Evolutionary conservation across 2,113 vertebrate genomes (phyloP).

Genomic region (Columbina picui): DNA sequence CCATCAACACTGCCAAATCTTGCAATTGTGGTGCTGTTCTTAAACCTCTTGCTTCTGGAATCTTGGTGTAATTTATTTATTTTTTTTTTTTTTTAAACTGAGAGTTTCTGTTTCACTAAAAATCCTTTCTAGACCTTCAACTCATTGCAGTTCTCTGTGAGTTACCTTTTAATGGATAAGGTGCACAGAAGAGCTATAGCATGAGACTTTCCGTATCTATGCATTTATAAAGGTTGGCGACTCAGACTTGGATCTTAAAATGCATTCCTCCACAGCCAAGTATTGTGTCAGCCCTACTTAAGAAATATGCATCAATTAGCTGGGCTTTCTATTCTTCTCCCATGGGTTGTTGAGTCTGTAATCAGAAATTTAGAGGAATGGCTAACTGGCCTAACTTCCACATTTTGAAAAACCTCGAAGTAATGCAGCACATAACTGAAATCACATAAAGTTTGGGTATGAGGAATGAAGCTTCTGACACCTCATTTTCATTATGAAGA

Average conservation of each 20-base stretch:
- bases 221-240: background rate
- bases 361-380: slow-evolving; percentile 22
- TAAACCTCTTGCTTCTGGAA: background rate
- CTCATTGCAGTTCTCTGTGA: background rate
- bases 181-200: background rate
- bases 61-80: background rate
- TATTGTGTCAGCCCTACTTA: background rate
- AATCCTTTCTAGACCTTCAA: background rate
- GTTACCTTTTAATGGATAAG: background rate
- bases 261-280: background rate
- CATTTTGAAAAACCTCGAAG: background rate
- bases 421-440: background rate
- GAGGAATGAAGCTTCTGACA: slow-evolving; percentile 14
- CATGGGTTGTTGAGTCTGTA: background rate
- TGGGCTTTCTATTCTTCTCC: background rate
- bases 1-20: background rate
- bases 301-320: background rate
- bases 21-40: background rate
- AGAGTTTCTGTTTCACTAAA: background rate
- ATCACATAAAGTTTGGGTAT: slow-evolving; percentile 4
- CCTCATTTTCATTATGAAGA: slow-evolving; percentile 10
- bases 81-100: background rate
- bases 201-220: background rate
- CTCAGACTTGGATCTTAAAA: background rate
- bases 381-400: background rate